phyloP scores from a whole-genome alignment of 2,888 invertebrate species.

The Eristalis arbustorum region DNA sequence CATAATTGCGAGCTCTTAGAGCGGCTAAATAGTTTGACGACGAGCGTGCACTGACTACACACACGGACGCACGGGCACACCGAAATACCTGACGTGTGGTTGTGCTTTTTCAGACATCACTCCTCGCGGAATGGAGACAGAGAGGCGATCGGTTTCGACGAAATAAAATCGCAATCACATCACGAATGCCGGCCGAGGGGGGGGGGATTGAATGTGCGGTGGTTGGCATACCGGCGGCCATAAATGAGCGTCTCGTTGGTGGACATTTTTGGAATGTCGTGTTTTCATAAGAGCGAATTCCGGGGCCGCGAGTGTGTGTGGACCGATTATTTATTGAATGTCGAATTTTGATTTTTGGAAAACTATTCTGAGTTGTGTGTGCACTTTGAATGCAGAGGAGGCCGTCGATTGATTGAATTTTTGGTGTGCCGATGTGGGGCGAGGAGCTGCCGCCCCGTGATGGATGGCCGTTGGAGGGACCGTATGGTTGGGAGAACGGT shows the following conservation, averaged over 20 bases:
- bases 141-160: constrained; percentile 49
- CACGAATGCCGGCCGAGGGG: constrained; percentile 26
- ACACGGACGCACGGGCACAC: not conserved
- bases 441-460: constrained; percentile 34
- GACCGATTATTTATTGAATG: constrained; percentile 70
- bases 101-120: constrained; percentile 21
- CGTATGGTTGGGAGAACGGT: constrained; percentile 14
- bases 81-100: constrained; percentile 35
- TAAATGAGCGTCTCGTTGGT: constrained; percentile 48
- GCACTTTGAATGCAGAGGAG: constrained; percentile 64
- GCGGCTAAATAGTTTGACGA: constrained; percentile 36
- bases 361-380: constrained; percentile 55
- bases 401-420: constrained; percentile 47
- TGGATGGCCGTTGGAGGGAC: constrained; percentile 28
- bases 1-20: constrained; percentile 43
- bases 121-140: constrained; percentile 42
- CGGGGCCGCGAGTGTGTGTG: constrained; percentile 36
- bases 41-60: constrained; percentile 1
- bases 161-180: constrained; percentile 62
- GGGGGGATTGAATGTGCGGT: not conserved
- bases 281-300: constrained; percentile 69
- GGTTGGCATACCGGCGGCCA: constrained; percentile 45
- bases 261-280: constrained; percentile 64
- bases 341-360: constrained; percentile 65
- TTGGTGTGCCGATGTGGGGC: not conserved